These are phyloP conservation scores for Drosophila baimaii DNA, from an alignment of 1,140 invertebrate species.

Conservation along the genomic window DNA sequence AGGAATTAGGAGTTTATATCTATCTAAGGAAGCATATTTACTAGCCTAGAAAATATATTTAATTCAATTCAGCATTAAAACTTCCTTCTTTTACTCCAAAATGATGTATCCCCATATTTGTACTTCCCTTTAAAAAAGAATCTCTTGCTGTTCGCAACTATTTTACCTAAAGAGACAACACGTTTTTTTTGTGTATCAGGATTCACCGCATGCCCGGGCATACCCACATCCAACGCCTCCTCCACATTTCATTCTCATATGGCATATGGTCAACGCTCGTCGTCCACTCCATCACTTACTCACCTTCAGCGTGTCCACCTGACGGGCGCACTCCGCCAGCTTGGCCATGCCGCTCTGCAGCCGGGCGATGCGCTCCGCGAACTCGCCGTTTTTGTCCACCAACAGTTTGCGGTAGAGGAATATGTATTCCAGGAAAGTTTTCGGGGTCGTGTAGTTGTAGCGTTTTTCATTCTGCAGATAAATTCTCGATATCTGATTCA, in stretches of 20 bases:
- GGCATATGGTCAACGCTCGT: conserved; percentile 6
- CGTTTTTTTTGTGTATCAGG: background rate
- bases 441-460: conserved; percentile 98
- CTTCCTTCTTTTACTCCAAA: background rate
- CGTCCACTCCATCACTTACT: conserved; percentile 50
- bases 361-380: conserved; percentile 90
- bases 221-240: conserved; percentile 1
- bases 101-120: background rate
- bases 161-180: background rate
- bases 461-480: conserved; percentile 95
- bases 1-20: too few relatives aligned
- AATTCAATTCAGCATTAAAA: background rate
- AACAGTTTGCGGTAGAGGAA: conserved; percentile 94
- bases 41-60: background rate
- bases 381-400: conserved; percentile 89
- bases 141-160: background rate
- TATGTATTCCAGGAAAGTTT: conserved; percentile 97
- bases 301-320: conserved; percentile 89
- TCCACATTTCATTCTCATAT: conserved; percentile 43
- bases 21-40: background rate
- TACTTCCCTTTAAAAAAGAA: background rate
- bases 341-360: conserved; percentile 95
- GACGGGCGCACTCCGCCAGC: conserved; percentile 92
- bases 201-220: conserved; percentile 13
- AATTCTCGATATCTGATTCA: conserved; percentile 93